These are phyloP conservation scores for Geotrypetes seraphini DNA, from an alignment of 2,797 vertebrate genomes.

Conservation along the genomic window DNA sequence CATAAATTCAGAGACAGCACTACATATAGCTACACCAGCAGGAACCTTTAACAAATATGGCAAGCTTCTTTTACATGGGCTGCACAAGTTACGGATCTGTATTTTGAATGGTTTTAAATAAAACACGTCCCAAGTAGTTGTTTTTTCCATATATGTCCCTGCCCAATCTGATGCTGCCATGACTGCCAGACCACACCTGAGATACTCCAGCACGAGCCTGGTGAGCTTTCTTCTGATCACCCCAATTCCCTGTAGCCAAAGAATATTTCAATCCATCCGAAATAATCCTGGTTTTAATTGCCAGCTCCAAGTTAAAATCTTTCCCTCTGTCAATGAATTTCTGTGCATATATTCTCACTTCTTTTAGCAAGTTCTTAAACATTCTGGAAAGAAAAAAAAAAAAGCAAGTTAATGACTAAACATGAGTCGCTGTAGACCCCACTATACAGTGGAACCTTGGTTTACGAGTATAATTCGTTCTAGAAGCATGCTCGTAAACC, in stretches of 20 bases:
- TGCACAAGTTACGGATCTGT: too few species aligned
- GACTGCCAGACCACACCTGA: slow-evolving; percentile 63
- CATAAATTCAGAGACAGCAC: too few species aligned
- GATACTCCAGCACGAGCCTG: slow-evolving; percentile 95
- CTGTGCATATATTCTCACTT: slow-evolving; percentile 94
- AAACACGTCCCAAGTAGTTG: too few species aligned
- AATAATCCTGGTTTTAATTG: slow-evolving; percentile 95
- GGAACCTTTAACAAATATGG: too few species aligned
- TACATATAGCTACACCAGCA: too few species aligned
- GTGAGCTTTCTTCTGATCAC: slow-evolving; percentile 96
- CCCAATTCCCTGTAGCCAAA: slow-evolving; percentile 95
- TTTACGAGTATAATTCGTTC: too few species aligned
- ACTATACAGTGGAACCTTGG: background rate
- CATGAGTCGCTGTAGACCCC: background rate
- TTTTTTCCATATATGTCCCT: too few species aligned
- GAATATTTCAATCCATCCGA: slow-evolving; percentile 96
- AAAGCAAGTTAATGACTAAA: background rate
- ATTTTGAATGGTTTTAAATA: too few species aligned
- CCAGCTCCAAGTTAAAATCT: slow-evolving; percentile 94
- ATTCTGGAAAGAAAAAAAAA: slow-evolving; percentile 59
- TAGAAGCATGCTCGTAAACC: too few species aligned
- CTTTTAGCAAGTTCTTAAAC: slow-evolving; percentile 97
- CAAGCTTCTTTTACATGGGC: too few species aligned
- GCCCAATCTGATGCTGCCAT: too few species aligned
- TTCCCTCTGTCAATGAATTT: slow-evolving; percentile 96